Conservation (phyloP, 1,140 invertebrate species). For the Saccostrea cuccullata region DNA sequence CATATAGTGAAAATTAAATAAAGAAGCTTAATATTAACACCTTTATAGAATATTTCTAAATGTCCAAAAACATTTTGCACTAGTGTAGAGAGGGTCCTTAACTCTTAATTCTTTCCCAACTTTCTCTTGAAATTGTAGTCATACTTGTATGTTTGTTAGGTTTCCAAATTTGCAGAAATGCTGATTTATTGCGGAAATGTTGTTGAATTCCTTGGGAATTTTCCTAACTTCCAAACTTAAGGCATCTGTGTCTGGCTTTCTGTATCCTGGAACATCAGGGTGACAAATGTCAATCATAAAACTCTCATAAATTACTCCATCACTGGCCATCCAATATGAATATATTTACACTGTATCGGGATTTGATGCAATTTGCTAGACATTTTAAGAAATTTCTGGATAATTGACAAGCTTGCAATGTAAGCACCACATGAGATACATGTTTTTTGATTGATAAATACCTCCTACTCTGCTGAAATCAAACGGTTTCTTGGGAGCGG, state of each 20-base stretch:
- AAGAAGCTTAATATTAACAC: too few relatives aligned
- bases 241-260: constrained; percentile 61
- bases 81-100: too few relatives aligned
- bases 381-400: neutral
- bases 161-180: constrained; percentile 97
- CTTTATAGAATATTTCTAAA: too few relatives aligned
- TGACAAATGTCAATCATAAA: neutral
- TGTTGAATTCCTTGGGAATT: constrained; percentile 93
- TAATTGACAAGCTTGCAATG: neutral
- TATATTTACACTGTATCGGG: too few relatives aligned
- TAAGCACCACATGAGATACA: neutral
- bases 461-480: constrained; percentile 69
- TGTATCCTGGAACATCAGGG: constrained; percentile 58
- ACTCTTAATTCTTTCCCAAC: neutral
- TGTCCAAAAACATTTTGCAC: too few relatives aligned
- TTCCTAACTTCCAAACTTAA: constrained; percentile 90
- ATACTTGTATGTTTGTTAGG: constrained; percentile 95
- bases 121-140: neutral
- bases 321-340: too few relatives aligned
- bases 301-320: too few relatives aligned
- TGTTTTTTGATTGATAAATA: constrained; percentile 10
- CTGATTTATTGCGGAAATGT: constrained; percentile 95
- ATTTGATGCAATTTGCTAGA: too few relatives aligned
- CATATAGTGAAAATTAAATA: too few relatives aligned
- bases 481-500: constrained; percentile 61